A percentile compares a stretch with the other conserved stretches of the same genome.
These are phyloP conservation scores for Salticus scenicus DNA, from an alignment of 2,888 invertebrate species.

Conservation along the genomic window DNA sequence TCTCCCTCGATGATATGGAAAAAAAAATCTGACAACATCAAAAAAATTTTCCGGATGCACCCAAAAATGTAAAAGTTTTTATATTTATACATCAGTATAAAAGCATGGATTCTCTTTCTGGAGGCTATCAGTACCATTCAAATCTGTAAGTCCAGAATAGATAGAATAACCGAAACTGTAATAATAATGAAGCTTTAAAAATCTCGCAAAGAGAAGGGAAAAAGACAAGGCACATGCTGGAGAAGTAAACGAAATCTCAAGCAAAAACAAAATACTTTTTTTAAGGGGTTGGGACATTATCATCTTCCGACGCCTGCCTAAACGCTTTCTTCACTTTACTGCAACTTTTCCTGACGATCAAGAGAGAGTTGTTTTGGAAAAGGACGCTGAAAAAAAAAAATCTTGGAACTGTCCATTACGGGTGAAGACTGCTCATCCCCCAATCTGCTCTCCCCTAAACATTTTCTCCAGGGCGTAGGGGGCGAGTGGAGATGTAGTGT, in stretches of 20 bases:
- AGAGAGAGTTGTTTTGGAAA: slow-evolving; percentile 53
- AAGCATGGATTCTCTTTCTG: slow-evolving; percentile 31
- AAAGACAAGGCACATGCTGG: background rate
- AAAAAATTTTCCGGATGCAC: slow-evolving; percentile 42
- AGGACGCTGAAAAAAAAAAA: slow-evolving; percentile 30
- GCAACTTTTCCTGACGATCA: slow-evolving; percentile 52
- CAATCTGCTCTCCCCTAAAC: slow-evolving; percentile 1
- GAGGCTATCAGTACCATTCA: slow-evolving; percentile 44
- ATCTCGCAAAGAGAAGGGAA: background rate
- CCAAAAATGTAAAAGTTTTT: slow-evolving; percentile 19
- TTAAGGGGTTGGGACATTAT: slow-evolving; percentile 60
- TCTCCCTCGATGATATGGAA: background rate
- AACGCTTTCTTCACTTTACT: slow-evolving; percentile 65
- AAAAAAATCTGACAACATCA: slow-evolving; percentile 1
- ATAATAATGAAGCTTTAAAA: slow-evolving; percentile 53
- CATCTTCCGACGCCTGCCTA: slow-evolving; percentile 58
- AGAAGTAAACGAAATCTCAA: slow-evolving; percentile 59
- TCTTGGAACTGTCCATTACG: slow-evolving; percentile 65
- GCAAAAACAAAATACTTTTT: slow-evolving; percentile 50
- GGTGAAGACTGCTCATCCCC: slow-evolving; percentile 59
- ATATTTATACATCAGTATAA: slow-evolving; percentile 43
- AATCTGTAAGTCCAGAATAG: slow-evolving; percentile 38
- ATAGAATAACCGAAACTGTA: slow-evolving; percentile 48
- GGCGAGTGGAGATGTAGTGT: slow-evolving; percentile 38
- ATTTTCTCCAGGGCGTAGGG: slow-evolving; percentile 32